These are phyloP conservation scores for Coccyzus lansbergi DNA, from an alignment of 2,797 vertebrate genomes.

Conservation along the genomic window DNA sequence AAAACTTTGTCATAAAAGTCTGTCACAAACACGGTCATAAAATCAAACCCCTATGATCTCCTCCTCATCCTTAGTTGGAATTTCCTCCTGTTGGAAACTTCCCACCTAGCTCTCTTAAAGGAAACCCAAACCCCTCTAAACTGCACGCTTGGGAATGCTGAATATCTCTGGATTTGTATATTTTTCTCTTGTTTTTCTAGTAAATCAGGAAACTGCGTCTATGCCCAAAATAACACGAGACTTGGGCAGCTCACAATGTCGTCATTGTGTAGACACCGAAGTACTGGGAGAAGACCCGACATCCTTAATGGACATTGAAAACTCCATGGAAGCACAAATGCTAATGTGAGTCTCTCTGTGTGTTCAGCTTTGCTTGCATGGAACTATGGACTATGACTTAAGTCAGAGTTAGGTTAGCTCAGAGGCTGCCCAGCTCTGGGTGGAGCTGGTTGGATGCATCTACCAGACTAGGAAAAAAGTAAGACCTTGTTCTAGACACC, in stretches of 20 bases:
- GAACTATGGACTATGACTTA: background rate
- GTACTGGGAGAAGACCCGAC: background rate
- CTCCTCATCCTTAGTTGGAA: conserved; percentile 12
- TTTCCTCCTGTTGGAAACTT: conserved; percentile 48
- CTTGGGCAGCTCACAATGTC: background rate
- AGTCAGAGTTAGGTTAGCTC: background rate
- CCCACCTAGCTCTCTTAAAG: background rate
- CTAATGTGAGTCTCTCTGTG: background rate
- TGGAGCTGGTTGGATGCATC: background rate
- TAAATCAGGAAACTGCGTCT: background rate
- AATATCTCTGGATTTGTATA: background rate
- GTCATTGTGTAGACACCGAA: background rate
- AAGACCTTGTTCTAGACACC: background rate
- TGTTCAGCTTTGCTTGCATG: background rate
- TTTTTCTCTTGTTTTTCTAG: background rate
- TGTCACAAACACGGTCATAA: conserved; percentile 44
- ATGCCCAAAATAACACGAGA: background rate
- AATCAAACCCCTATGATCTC: background rate
- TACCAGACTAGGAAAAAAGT: background rate
- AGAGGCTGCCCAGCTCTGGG: background rate
- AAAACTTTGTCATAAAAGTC: conserved; percentile 28
- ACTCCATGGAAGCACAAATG: background rate
- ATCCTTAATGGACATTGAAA: background rate
- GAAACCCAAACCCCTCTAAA: background rate
- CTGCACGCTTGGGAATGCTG: background rate